Evolutionary conservation across 2,113 vertebrate species (phyloP).

Genomic region (Rhombomys opimus): DNA sequence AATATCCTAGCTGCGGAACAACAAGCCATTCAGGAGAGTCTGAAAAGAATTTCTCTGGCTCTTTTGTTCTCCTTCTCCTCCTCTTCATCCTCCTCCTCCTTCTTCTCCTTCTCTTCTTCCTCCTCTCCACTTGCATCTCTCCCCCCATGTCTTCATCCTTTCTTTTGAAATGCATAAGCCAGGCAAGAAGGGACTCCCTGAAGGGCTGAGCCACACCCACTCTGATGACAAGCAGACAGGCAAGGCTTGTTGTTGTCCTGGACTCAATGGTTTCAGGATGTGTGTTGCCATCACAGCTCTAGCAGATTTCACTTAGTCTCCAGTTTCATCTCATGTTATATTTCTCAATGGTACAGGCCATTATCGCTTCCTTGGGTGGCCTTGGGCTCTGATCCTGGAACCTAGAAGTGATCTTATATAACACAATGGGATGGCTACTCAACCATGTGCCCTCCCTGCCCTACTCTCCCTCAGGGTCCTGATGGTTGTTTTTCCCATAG

Average conservation of each 20-base stretch:
- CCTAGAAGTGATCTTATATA: background rate
- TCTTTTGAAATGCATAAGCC: background rate
- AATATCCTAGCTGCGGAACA: background rate
- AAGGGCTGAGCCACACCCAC: background rate
- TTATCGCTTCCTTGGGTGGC: background rate
- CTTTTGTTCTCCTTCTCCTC: background rate
- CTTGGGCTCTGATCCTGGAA: background rate
- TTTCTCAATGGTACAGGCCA: conserved; percentile 37
- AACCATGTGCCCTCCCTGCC: background rate
- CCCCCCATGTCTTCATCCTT: background rate
- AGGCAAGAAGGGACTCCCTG: background rate
- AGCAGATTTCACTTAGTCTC: conserved; percentile 36
- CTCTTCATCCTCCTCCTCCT: background rate
- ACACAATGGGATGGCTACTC: background rate
- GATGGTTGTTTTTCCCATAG: conserved; percentile 2
- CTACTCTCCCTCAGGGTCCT: background rate
- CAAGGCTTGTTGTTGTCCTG: background rate
- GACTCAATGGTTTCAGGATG: background rate
- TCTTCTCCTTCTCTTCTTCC: background rate
- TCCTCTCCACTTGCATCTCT: background rate
- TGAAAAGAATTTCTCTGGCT: background rate
- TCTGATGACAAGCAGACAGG: background rate
- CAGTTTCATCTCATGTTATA: conserved; percentile 38
- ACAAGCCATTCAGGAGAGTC: background rate
- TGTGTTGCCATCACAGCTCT: background rate